A percentile compares a stretch with the other conserved stretches of the same genome.
Evolutionary conservation across 2,888 invertebrate genomes (phyloP).

Genomic region (Polydrusus tereticollis): DNA sequence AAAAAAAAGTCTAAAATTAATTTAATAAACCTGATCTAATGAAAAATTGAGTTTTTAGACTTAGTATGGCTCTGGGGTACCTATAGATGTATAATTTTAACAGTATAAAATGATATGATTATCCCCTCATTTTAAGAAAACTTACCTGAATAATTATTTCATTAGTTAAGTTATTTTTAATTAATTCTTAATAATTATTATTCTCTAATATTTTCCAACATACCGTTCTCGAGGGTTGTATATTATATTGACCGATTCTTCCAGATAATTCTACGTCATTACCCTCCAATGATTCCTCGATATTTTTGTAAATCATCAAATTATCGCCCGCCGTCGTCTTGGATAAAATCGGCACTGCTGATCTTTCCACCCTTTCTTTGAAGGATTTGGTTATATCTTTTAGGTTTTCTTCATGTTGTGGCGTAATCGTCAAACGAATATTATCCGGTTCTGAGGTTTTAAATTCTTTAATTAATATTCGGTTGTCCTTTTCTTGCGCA

Average conservation of each 20-base stretch:
- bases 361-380: constrained; percentile 53
- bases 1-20: no score
- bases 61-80: no score
- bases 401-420: not conserved
- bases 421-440: not conserved
- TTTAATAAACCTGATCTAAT: no score
- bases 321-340: constrained; percentile 69
- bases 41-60: no score
- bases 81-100: no score
- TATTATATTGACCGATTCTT: constrained; percentile 66
- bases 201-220: not conserved
- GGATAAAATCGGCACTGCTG: constrained; percentile 68
- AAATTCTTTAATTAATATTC: not conserved
- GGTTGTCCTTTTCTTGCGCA: constrained; percentile 56
- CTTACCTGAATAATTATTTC: no score
- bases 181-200: not conserved
- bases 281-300: constrained; percentile 68
- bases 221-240: constrained; percentile 72
- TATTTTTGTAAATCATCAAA: constrained; percentile 70
- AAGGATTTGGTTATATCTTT: not conserved
- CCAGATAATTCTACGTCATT: constrained; percentile 69
- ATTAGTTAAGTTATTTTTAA: no score
- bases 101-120: no score
- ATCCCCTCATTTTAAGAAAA: no score
- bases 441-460: constrained; percentile 30